phyloP scores from a whole-genome alignment of 2,888 invertebrate species.

The Choreutis nemorana region DNA sequence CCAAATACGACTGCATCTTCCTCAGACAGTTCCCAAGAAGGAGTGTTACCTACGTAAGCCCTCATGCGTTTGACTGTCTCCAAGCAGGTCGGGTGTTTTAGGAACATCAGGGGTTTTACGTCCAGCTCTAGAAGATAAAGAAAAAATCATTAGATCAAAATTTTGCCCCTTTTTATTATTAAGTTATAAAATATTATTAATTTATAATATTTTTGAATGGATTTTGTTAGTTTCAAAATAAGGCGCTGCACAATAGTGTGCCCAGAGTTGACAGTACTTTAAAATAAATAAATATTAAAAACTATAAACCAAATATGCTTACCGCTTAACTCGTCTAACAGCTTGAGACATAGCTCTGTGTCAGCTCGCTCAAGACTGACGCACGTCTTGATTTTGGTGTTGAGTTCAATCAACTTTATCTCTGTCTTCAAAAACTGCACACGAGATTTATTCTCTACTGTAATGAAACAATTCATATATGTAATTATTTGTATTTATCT shows the following conservation, averaged over 20 bases:
- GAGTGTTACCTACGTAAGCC: constrained; percentile 80
- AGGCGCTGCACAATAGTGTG: too few relatives aligned
- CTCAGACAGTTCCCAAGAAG: constrained; percentile 71
- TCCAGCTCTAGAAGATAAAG: constrained; percentile 45
- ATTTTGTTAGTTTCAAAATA: too few relatives aligned
- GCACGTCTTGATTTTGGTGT: constrained; percentile 72
- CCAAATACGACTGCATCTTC: constrained; percentile 71
- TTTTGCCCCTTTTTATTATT: too few relatives aligned
- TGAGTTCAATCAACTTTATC: constrained; percentile 69
- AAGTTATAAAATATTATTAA: too few relatives aligned
- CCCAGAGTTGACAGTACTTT: too few relatives aligned
- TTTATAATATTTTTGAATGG: too few relatives aligned
- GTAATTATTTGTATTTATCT: too few relatives aligned
- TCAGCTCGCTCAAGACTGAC: constrained; percentile 75
- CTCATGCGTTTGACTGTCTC: constrained; percentile 80
- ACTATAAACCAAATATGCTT: too few relatives aligned
- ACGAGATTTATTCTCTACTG: constrained; percentile 63
- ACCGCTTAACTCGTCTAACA: constrained; percentile 70
- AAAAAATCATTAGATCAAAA: too few relatives aligned
- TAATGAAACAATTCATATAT: too few relatives aligned
- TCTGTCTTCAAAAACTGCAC: constrained; percentile 71
- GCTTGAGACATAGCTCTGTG: constrained; percentile 73
- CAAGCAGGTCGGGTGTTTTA: constrained; percentile 81
- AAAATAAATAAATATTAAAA: constrained; percentile 2
- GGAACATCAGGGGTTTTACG: constrained; percentile 76